These are phyloP conservation scores for Micrasema longulum DNA, from an alignment of 1,140 invertebrate species.

Conservation along the genomic window DNA sequence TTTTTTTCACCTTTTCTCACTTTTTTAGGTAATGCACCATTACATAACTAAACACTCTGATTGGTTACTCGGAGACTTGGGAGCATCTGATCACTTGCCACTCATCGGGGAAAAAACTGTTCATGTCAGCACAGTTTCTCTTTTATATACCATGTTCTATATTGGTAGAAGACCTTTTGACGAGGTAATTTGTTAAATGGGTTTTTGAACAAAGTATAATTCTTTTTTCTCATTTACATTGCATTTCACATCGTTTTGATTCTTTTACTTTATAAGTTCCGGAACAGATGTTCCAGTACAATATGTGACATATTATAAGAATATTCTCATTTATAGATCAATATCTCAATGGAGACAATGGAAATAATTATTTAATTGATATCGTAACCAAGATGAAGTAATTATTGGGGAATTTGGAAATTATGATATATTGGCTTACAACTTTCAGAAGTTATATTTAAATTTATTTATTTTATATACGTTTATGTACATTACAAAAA, in stretches of 20 bases:
- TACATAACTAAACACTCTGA: constrained; percentile 77
- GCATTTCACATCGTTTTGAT: too few relatives aligned
- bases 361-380: neutral
- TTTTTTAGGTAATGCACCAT: constrained; percentile 73
- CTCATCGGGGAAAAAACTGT: constrained; percentile 62
- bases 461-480: too few relatives aligned
- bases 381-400: too few relatives aligned
- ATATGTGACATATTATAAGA: neutral
- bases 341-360: neutral
- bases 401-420: too few relatives aligned
- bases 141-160: constrained; percentile 82
- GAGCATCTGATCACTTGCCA: constrained; percentile 61
- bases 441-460: too few relatives aligned
- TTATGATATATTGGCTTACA: too few relatives aligned
- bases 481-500: too few relatives aligned
- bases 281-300: neutral
- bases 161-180: constrained; percentile 78
- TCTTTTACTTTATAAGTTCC: too few relatives aligned
- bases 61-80: constrained; percentile 73
- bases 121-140: constrained; percentile 67
- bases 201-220: too few relatives aligned
- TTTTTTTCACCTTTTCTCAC: too few relatives aligned
- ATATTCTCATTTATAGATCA: neutral
- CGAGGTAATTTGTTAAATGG: too few relatives aligned
- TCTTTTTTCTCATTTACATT: too few relatives aligned